These are phyloP conservation scores for Xestia xanthographa DNA, from an alignment of 2,888 invertebrate genomes.

Conservation along the genomic window DNA sequence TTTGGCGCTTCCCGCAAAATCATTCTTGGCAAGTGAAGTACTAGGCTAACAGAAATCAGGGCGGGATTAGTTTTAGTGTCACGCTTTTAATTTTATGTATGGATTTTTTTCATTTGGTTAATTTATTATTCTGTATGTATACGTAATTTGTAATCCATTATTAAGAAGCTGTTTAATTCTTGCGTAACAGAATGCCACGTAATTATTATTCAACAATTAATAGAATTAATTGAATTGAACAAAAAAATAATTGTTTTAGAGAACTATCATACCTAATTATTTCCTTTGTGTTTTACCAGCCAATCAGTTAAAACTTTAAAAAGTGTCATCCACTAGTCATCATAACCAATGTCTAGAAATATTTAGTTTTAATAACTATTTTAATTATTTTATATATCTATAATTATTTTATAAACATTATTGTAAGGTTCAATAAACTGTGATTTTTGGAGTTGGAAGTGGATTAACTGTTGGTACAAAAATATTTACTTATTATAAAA, in stretches of 20 bases:
- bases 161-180: neutral
- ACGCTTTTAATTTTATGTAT: conserved; percentile 22
- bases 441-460: conserved; percentile 41
- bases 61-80: conserved; percentile 30
- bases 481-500: conserved; percentile 16
- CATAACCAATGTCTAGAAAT: conserved; percentile 19
- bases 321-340: conserved; percentile 8
- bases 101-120: conserved; percentile 8
- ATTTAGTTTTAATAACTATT: conserved; percentile 22
- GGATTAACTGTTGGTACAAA: conserved; percentile 37
- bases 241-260: neutral
- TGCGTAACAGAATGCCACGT: neutral
- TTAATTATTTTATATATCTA: conserved; percentile 13
- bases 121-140: neutral
- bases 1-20: conserved; percentile 96
- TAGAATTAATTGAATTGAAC: too few species aligned
- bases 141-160: neutral
- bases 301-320: neutral
- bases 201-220: neutral
- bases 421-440: conserved; percentile 44
- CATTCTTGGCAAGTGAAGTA: conserved; percentile 93
- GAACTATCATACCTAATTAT: neutral
- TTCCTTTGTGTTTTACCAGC: neutral
- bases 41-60: conserved; percentile 54
- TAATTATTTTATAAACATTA: conserved; percentile 26